A percentile compares a stretch with the other conserved stretches of the same genome.
Evolutionary conservation across 2,797 vertebrate genomes (phyloP).

Genomic region (Coendou prehensilis): DNA sequence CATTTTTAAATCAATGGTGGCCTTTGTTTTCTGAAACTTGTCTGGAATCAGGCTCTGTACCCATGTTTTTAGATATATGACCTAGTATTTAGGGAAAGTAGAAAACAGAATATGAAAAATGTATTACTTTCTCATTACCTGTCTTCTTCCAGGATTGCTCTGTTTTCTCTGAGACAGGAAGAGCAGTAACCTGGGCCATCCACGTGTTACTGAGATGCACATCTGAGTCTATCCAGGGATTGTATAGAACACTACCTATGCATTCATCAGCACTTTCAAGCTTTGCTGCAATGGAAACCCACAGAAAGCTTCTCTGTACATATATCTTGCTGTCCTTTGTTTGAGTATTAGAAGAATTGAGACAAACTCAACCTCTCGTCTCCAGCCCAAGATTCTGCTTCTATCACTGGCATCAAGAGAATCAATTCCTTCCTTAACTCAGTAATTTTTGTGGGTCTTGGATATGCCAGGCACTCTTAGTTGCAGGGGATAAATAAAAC

Average conservation of each 20-base stretch:
- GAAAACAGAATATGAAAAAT: not conserved
- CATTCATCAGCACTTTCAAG: not conserved
- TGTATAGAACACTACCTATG: not conserved
- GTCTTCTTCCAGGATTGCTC: not conserved
- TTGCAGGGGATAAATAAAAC: not conserved
- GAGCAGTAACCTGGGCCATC: not conserved
- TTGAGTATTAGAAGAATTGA: not conserved
- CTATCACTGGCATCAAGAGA: not conserved
- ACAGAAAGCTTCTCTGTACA: not conserved
- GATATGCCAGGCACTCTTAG: not conserved
- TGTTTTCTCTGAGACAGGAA: not conserved
- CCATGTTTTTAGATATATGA: slow-evolving; percentile 13
- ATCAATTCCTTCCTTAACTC: not conserved
- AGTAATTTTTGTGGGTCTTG: not conserved
- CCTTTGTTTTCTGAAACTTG: not conserved
- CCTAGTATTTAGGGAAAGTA: not conserved
- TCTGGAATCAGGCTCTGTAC: not conserved
- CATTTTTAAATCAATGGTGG: not conserved
- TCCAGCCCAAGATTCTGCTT: not conserved
- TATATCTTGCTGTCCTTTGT: not conserved
- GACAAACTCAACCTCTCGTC: not conserved
- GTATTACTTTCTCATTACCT: not conserved
- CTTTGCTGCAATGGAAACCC: not conserved
- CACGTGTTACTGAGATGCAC: not conserved
- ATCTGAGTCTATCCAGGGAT: not conserved